A percentile compares a stretch with the other conserved stretches of the same genome.
phyloP scores from a whole-genome alignment of 2,888 invertebrate genomes.

The Mystacides longicornis region DNA sequence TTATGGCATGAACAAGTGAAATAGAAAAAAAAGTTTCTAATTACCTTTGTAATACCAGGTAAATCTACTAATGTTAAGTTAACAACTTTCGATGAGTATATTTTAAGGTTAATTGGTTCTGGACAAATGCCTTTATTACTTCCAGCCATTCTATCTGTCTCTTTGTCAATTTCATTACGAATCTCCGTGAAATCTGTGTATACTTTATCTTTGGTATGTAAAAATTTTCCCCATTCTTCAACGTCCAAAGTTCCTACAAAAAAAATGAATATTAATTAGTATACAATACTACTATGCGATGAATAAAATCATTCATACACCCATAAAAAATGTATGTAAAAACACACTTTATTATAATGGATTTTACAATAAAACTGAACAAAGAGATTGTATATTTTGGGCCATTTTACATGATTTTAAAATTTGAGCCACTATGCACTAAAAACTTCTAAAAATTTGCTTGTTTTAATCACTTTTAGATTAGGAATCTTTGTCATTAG shows the following conservation, averaged over 20 bases:
- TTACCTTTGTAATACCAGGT: conserved; percentile 92
- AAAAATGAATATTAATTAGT: conserved; percentile 17
- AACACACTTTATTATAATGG: no score
- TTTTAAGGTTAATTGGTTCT: conserved; percentile 93
- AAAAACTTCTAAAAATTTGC: no score
- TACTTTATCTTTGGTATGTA: conserved; percentile 83
- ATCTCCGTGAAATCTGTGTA: conserved; percentile 90
- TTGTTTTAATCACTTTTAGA: no score
- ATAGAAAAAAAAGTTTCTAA: background rate
- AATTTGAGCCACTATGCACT: no score
- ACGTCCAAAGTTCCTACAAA: conserved; percentile 69
- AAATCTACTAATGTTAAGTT: conserved; percentile 95
- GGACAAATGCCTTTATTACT: conserved; percentile 93
- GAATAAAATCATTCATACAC: no score
- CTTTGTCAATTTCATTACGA: conserved; percentile 84
- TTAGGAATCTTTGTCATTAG: no score
- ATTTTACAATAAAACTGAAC: no score
- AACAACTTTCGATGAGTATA: conserved; percentile 91
- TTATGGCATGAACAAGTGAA: background rate
- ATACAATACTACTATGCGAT: background rate
- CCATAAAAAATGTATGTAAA: no score
- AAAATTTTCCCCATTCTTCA: conserved; percentile 94
- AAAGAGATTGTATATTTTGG: no score
- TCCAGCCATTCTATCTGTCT: conserved; percentile 93
- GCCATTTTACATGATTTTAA: no score